These are phyloP conservation scores for Corvus hawaiiensis DNA, from an alignment of 2,113 vertebrate species.

Conservation along the genomic window DNA sequence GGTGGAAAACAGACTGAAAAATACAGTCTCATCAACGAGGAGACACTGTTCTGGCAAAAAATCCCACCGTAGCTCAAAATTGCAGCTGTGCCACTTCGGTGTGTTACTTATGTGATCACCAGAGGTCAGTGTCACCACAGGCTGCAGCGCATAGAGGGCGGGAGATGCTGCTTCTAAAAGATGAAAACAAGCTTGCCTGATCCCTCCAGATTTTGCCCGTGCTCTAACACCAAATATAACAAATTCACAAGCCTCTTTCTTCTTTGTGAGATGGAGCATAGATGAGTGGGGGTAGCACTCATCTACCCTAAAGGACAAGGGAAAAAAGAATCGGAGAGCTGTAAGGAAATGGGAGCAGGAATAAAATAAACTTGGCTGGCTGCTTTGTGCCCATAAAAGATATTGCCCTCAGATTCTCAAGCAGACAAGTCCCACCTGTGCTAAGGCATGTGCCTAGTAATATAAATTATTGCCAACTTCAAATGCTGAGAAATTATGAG, in stretches of 20 bases:
- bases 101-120: conserved; percentile 41
- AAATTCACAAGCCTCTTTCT: neutral
- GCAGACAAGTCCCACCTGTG: neutral
- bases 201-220: neutral
- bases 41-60: neutral
- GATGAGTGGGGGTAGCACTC: neutral
- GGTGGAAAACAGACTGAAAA: neutral
- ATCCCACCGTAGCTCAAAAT: neutral
- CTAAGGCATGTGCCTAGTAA: neutral
- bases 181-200: neutral
- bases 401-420: neutral
- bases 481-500: neutral
- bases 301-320: neutral
- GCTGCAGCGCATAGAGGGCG: neutral
- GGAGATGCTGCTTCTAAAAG: neutral
- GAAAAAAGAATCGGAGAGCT: neutral
- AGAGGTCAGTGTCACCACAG: conserved; percentile 67
- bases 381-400: neutral
- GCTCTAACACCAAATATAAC: neutral
- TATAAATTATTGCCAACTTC: neutral
- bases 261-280: neutral
- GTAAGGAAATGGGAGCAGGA: neutral
- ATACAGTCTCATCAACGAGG: neutral
- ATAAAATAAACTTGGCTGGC: neutral
- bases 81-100: neutral